Conservation (phyloP, 2,888 invertebrate genomes). For the Agrotis exclamationis region DNA sequence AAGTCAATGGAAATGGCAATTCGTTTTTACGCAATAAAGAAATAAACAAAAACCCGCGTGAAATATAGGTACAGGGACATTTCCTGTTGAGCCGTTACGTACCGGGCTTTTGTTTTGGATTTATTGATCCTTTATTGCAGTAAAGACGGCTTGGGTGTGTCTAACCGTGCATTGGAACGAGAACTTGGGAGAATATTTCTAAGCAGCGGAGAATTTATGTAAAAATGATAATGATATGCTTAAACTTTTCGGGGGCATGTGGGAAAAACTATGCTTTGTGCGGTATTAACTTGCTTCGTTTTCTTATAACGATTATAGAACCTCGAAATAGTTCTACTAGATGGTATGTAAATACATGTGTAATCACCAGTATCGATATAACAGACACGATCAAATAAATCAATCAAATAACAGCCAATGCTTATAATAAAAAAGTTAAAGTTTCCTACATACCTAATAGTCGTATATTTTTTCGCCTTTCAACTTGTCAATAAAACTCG, state of each 20-base stretch:
- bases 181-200: constrained; percentile 47
- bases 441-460: not conserved
- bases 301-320: not conserved
- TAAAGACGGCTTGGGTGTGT: constrained; percentile 55
- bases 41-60: constrained; percentile 65
- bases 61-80: constrained; percentile 60
- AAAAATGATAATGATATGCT: constrained; percentile 45
- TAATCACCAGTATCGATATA: too few species aligned
- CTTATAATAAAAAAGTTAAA: not conserved
- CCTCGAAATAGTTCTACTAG: too few species aligned
- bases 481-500: constrained; percentile 56
- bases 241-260: constrained; percentile 17
- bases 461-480: constrained; percentile 40
- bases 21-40: constrained; percentile 64
- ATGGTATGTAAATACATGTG: too few species aligned
- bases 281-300: not conserved
- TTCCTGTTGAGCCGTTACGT: constrained; percentile 60
- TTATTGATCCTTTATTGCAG: constrained; percentile 66
- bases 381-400: not conserved
- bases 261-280: constrained; percentile 20
- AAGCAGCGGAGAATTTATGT: constrained; percentile 45
- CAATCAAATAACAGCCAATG: not conserved
- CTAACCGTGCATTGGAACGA: constrained; percentile 55
- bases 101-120: constrained; percentile 62
- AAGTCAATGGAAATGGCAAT: constrained; percentile 59